Evolutionary conservation across 2,113 vertebrate species (phyloP).

Genomic region (Coturnix japonica): DNA sequence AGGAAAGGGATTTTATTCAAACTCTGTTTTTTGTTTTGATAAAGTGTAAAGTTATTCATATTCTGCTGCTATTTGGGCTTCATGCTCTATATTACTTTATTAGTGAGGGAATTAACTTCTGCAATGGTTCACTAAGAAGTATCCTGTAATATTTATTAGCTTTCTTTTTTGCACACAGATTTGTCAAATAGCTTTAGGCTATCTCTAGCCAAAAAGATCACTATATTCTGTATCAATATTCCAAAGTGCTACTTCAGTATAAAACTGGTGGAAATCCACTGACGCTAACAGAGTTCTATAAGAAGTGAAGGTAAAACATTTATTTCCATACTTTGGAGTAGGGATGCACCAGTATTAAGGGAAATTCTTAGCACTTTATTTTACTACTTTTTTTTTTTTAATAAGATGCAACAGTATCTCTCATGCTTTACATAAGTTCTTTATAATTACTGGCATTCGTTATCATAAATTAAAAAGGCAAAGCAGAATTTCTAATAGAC

Average conservation of each 20-base stretch:
- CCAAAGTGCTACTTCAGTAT: slow-evolving; percentile 50
- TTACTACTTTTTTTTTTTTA: neutral
- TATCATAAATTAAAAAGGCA: neutral
- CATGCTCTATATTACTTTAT: neutral
- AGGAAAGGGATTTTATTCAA: neutral
- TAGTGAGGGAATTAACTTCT: neutral
- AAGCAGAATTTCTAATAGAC: neutral
- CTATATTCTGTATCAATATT: neutral
- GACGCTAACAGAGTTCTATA: neutral
- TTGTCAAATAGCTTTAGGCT: slow-evolving; percentile 62
- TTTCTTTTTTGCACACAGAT: slow-evolving; percentile 5
- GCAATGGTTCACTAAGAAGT: neutral
- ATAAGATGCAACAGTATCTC: neutral
- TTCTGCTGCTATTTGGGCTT: neutral
- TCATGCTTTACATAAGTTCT: neutral
- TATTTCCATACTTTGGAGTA: neutral
- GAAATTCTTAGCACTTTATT: slow-evolving; percentile 41
- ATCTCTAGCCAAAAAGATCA: slow-evolving; percentile 62
- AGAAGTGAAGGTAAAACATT: slow-evolving; percentile 6
- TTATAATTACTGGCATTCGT: slow-evolving; percentile 10
- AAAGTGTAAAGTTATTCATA: neutral
- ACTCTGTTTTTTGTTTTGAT: neutral
- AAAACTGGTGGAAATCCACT: slow-evolving; percentile 19
- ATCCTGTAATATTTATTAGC: slow-evolving; percentile 24
- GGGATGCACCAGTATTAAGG: slow-evolving; percentile 8